Percentiles rank a stretch among this genome's conserved stretches.
These are phyloP conservation scores for Picus viridis DNA, from an alignment of 2,797 vertebrate genomes.

Conservation along the genomic window DNA sequence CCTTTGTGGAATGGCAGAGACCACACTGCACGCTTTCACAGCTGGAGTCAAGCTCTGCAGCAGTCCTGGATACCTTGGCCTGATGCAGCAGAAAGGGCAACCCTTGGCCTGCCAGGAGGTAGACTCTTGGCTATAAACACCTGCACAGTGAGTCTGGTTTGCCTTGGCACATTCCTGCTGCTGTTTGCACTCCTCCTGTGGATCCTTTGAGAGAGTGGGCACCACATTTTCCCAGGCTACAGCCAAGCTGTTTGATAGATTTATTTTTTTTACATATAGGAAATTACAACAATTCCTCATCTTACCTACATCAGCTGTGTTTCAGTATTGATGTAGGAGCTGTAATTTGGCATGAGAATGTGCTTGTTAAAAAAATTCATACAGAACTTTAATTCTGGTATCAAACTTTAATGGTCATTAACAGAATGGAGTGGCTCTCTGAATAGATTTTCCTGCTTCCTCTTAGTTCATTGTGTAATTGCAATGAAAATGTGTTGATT, in stretches of 20 bases:
- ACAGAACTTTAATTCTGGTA: constrained; percentile 54
- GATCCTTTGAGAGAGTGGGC: constrained; percentile 24
- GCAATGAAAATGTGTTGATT: neutral
- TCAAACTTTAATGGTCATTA: constrained; percentile 47
- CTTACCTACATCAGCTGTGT: constrained; percentile 26
- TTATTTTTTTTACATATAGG: constrained; percentile 10
- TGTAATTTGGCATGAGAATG: constrained; percentile 16
- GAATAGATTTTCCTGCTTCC: neutral
- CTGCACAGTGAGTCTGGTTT: neutral
- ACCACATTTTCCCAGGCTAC: neutral
- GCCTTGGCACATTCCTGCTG: neutral
- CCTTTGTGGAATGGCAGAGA: constrained; percentile 22
- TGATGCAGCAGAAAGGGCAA: neutral
- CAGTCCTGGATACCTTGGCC: neutral
- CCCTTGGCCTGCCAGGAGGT: neutral
- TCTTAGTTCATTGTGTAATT: neutral
- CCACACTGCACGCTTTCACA: neutral
- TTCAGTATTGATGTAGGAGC: constrained; percentile 39
- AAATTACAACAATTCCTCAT: constrained; percentile 41
- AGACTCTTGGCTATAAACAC: neutral
- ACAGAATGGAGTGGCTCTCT: constrained; percentile 5
- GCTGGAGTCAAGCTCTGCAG: neutral
- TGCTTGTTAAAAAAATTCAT: constrained; percentile 55
- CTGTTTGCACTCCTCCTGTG: neutral
- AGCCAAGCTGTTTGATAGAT: constrained; percentile 2